Conservation (phyloP, 2,888 invertebrate species). For the Mesoligia furuncula region DNA sequence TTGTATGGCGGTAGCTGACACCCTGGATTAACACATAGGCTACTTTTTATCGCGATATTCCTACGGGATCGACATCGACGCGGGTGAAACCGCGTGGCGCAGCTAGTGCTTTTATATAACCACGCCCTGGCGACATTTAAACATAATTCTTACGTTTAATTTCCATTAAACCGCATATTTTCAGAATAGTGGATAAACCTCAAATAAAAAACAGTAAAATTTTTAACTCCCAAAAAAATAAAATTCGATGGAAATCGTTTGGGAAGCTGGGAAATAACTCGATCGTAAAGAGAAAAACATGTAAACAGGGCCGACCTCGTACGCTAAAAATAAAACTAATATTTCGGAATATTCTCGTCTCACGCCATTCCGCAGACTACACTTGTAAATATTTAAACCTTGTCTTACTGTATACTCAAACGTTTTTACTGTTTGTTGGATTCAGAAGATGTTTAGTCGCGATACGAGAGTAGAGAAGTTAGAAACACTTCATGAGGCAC, state of each 20-base stretch:
- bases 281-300: conserved; percentile 81
- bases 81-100: too few relatives aligned
- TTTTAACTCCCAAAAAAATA: conserved; percentile 28
- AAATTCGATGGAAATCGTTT: conserved; percentile 49
- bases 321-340: conserved; percentile 81
- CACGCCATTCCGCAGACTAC: conserved; percentile 69
- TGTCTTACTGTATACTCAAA: conserved; percentile 31
- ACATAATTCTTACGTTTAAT: background rate
- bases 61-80: too few relatives aligned
- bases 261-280: conserved; percentile 74
- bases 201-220: conserved; percentile 17
- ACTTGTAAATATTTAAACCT: conserved; percentile 76
- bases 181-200: conserved; percentile 17
- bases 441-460: background rate
- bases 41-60: too few relatives aligned
- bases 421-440: conserved; percentile 5
- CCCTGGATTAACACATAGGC: too few relatives aligned
- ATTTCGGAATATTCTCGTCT: conserved; percentile 84
- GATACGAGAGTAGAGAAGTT: background rate
- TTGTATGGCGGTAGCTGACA: too few relatives aligned
- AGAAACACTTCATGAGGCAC: background rate
- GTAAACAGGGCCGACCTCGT: conserved; percentile 88
- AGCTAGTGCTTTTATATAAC: background rate
- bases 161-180: background rate
- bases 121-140: background rate